Evolutionary conservation across 2,888 invertebrate genomes (phyloP).

Genomic region (Stegana nigrithorax): DNA sequence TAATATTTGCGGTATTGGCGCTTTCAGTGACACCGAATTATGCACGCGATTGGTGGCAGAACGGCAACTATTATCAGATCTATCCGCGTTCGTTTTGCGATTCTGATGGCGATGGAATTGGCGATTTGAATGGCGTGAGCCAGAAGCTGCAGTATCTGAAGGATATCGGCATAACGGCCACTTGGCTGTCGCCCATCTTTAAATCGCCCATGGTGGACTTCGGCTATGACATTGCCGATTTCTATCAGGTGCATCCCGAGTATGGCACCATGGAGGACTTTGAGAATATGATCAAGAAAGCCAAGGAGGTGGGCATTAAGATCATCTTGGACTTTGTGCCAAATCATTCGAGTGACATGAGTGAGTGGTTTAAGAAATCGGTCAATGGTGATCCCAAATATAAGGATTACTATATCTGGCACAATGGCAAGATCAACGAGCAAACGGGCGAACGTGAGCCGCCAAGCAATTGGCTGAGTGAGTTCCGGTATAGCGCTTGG

Average conservation of each 20-base stretch:
- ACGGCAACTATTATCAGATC: constrained; percentile 78
- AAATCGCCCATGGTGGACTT: constrained; percentile 82
- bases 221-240: constrained; percentile 83
- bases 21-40: neutral
- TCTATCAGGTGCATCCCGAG: constrained; percentile 75
- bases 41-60: constrained; percentile 63
- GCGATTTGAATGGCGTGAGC: constrained; percentile 74
- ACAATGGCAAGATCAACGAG: constrained; percentile 63
- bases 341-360: constrained; percentile 78
- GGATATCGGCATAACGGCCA: constrained; percentile 75
- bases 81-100: constrained; percentile 86
- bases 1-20: constrained; percentile 18
- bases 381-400: constrained; percentile 73
- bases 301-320: constrained; percentile 70
- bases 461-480: constrained; percentile 71
- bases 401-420: constrained; percentile 84
- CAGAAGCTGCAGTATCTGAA: constrained; percentile 75
- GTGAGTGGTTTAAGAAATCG: constrained; percentile 86
- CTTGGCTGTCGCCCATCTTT: constrained; percentile 82
- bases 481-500: constrained; percentile 76
- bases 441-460: constrained; percentile 64
- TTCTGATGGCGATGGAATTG: constrained; percentile 80
- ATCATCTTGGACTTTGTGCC: constrained; percentile 70
- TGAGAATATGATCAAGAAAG: constrained; percentile 72
- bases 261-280: constrained; percentile 82